Base-by-base conservation (phyloP, 2,797 vertebrate genomes). In the Sebastes itinus region DNA sequence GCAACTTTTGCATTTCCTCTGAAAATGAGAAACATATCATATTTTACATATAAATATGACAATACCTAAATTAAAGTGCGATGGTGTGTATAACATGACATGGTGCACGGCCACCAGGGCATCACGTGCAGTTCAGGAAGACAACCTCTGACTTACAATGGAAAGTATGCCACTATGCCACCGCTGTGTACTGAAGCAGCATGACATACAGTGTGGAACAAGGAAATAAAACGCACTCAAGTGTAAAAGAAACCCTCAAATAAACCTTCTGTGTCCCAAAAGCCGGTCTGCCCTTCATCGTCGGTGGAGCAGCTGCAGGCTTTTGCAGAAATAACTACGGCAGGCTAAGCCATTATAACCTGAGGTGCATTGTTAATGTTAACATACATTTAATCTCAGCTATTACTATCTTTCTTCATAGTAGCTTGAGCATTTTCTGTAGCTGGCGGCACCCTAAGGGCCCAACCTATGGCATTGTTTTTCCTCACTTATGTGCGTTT, bases 211-310 rank as follows among this genome's bases (percentile, higher is more conserved):
- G 65, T 55, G 79, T 77, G 73, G 60, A 84, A 84, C 73, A 64
- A 74, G 70, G 58, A 85, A 87, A 85, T 82, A 84, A 82, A 81
- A 67, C 68, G 78, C 74, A 73, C n/a, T 79, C 33, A 35, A 85
- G 73, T 72, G 78, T 55, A 70, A 69, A 72, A 68, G 49, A 80
- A n/a, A 12, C 0, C 11, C 63, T 82, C 69, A 75, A 83, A 81
- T 61, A 78, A 83, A 78, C 63, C 69, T 30, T 25, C 32, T 63
- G 28, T 65, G 52, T 72, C 74, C 71, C 23, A 54, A 79, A 81
- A 78, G 77, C 72, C 78, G 55, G 58, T 33, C 70, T 80, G 64
- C 62, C 68, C 58, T 81, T 86, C 35, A 33, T 35, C 77, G 71
- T 77, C 63, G 52, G 49, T 25, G 65, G 46, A 76, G 77, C 87